Evolutionary conservation across 2,113 vertebrate species (phyloP).

Genomic region (Cygnus buccinator): DNA sequence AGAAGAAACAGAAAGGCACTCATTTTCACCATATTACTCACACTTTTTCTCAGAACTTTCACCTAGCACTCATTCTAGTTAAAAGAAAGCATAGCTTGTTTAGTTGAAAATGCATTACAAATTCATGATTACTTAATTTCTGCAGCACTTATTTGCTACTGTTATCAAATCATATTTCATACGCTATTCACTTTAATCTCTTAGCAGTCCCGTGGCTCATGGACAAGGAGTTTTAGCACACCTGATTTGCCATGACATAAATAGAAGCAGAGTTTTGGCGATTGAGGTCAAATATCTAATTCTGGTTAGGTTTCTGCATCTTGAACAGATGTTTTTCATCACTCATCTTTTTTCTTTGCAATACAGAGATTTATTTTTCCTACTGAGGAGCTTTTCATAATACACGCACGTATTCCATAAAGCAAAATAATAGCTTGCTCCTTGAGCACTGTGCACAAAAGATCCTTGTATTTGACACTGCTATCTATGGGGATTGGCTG

Average conservation of each 20-base stretch:
- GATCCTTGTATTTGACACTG: not conserved
- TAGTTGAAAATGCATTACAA: not conserved
- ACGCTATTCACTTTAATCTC: not conserved
- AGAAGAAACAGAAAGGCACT: not conserved
- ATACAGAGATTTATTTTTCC: not conserved
- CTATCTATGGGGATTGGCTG: not conserved
- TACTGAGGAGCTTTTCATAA: not conserved
- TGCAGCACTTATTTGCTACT: not conserved
- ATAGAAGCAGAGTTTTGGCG: not conserved
- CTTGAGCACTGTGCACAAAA: not conserved
- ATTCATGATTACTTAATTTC: not conserved
- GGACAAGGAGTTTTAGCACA: not conserved
- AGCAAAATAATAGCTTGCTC: not conserved
- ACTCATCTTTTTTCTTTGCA: not conserved
- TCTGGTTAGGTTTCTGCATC: not conserved
- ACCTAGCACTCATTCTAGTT: not conserved
- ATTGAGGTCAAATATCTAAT: not conserved
- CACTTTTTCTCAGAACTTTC: not conserved
- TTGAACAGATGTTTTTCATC: not conserved
- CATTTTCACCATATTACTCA: not conserved
- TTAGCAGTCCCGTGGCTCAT: not conserved
- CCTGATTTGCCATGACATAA: not conserved
- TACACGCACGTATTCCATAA: not conserved
- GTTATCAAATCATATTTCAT: not conserved
- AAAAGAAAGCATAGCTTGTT: not conserved